Percentiles rank a stretch among this genome's conserved stretches.
phyloP scores from a whole-genome alignment of 2,888 invertebrate species.

The Micoletzkya japonica region DNA sequence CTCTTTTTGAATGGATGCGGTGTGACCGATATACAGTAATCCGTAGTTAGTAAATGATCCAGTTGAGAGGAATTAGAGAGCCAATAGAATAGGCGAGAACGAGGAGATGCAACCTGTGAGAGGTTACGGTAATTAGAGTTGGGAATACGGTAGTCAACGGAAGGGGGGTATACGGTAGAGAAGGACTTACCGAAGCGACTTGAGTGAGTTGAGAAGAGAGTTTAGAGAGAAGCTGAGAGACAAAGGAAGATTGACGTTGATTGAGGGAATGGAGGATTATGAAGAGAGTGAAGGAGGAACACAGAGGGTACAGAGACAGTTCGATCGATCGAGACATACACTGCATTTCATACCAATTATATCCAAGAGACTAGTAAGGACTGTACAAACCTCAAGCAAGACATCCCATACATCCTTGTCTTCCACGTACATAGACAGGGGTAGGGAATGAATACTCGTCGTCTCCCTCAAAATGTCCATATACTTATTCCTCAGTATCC shows the following conservation, averaged over 20 bases:
- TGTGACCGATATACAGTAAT: conserved; percentile 8
- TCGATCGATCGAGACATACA: conserved; percentile 39
- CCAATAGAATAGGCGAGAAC: conserved; percentile 18
- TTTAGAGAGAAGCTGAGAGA: conserved; percentile 63
- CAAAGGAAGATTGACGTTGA: conserved; percentile 88
- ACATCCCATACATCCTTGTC: conserved; percentile 49
- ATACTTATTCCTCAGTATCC: background rate
- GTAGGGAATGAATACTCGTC: conserved; percentile 1
- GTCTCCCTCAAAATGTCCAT: background rate
- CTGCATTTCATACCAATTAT: conserved; percentile 15
- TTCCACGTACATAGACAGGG: conserved; percentile 44
- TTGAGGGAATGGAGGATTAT: conserved; percentile 90
- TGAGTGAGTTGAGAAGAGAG: conserved; percentile 71
- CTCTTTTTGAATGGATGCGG: no score
- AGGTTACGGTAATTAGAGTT: background rate
- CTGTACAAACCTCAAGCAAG: conserved; percentile 40
- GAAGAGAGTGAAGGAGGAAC: conserved; percentile 94
- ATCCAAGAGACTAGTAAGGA: background rate
- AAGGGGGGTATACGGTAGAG: conserved; percentile 79
- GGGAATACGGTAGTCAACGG: conserved; percentile 79
- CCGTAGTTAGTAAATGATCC: conserved; percentile 12
- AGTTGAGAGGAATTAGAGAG: conserved; percentile 19
- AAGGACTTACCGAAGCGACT: conserved; percentile 80
- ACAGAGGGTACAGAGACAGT: conserved; percentile 80
- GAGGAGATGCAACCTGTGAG: background rate